Percentiles rank a stretch among this genome's conserved stretches.
phyloP scores from a whole-genome alignment of 2,113 vertebrate genomes.

The Ptilorrhoa leucosticta region DNA sequence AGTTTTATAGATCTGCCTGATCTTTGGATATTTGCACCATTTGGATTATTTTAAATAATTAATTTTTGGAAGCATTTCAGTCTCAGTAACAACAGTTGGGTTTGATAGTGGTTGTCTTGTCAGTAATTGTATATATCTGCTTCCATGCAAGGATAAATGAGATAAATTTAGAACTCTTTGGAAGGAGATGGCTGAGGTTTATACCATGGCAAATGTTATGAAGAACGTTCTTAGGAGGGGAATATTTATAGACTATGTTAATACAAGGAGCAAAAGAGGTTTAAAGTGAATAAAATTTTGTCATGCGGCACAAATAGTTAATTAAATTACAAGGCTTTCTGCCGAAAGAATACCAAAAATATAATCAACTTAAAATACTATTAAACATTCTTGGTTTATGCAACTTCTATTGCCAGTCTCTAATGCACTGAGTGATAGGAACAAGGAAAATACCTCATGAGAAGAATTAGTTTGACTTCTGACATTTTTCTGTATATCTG shows the following conservation, averaged over 20 bases:
- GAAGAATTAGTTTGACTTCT: neutral
- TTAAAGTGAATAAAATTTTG: neutral
- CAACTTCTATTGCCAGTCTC: neutral
- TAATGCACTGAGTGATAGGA: neutral
- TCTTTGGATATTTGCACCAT: constrained; percentile 51
- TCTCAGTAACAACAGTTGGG: neutral
- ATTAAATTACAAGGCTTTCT: neutral
- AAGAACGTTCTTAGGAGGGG: neutral
- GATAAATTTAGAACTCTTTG: neutral
- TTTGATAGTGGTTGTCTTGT: neutral
- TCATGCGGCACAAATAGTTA: neutral
- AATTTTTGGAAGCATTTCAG: constrained; percentile 55
- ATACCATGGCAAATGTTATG: neutral
- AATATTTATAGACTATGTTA: neutral
- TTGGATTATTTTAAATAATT: constrained; percentile 64
- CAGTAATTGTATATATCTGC: neutral
- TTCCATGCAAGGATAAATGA: neutral
- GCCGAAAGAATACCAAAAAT: neutral
- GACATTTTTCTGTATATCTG: neutral
- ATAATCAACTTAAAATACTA: neutral
- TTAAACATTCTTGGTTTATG: neutral
- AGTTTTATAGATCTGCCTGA: constrained; percentile 53
- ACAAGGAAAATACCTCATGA: neutral
- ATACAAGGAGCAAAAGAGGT: neutral
- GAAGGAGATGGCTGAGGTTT: neutral